phyloP scores from a whole-genome alignment of 2,113 vertebrate species.

The Rhodinocichla rosea region DNA sequence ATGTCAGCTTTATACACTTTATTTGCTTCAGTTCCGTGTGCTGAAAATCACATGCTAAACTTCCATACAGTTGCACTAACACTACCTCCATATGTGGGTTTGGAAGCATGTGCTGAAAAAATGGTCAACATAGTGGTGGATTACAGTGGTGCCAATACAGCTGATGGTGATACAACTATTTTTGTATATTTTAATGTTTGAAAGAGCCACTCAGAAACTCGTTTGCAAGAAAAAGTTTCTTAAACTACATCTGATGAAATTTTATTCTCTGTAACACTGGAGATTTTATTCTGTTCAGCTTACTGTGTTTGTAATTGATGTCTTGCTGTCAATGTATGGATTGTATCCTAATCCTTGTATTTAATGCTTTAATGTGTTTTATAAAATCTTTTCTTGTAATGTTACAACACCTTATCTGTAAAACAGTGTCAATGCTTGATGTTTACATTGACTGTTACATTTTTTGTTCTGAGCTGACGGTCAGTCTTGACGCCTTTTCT shows the following conservation, averaged over 20 bases:
- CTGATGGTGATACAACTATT: neutral
- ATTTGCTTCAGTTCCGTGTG: neutral
- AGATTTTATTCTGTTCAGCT: neutral
- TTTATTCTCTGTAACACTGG: neutral
- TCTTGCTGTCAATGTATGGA: slow-evolving; percentile 32
- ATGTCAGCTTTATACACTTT: neutral
- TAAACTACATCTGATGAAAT: neutral
- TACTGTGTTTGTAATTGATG: slow-evolving; percentile 8
- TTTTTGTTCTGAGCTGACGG: slow-evolving; percentile 17
- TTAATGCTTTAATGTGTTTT: slow-evolving; percentile 50
- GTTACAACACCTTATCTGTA: slow-evolving; percentile 22
- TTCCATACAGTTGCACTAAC: neutral
- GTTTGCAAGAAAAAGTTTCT: neutral
- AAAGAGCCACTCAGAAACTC: neutral
- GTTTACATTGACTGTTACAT: slow-evolving; percentile 26
- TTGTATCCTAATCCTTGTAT: slow-evolving; percentile 66
- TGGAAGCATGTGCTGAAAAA: neutral
- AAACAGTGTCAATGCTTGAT: slow-evolving; percentile 14
- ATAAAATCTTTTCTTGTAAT: slow-evolving; percentile 57
- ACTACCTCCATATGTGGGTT: neutral
- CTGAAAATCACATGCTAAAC: neutral
- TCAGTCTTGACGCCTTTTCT: slow-evolving; percentile 51
- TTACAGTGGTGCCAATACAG: neutral
- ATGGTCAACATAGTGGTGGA: neutral
- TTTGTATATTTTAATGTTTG: neutral